phyloP scores from a whole-genome alignment of 2,113 vertebrate genomes.

The Puffinus mauretanicus region DNA sequence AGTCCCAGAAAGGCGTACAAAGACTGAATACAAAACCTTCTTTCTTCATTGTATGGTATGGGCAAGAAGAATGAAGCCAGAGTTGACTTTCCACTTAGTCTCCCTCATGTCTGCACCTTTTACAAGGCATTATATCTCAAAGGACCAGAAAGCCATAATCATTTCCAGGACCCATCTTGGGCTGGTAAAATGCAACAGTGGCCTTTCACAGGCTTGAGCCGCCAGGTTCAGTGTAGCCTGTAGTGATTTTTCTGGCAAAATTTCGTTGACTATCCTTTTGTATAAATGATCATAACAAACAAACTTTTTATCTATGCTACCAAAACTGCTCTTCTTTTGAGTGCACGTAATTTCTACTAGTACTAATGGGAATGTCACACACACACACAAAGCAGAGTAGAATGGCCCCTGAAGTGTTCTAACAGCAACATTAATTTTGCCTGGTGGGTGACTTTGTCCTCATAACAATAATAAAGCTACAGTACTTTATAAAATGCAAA shows the following conservation, averaged over 20 bases:
- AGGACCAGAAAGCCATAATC: background rate
- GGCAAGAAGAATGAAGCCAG: background rate
- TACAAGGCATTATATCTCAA: background rate
- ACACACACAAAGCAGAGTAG: background rate
- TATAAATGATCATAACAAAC: background rate
- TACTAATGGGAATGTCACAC: background rate
- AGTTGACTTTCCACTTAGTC: background rate
- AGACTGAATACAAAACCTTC: background rate
- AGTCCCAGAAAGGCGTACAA: background rate
- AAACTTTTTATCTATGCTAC: background rate
- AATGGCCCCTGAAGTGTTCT: conserved; percentile 20
- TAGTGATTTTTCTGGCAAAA: background rate
- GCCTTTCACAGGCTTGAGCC: background rate
- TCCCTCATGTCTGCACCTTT: background rate
- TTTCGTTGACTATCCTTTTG: background rate
- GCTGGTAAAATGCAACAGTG: background rate
- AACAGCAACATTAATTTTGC: conserved; percentile 14
- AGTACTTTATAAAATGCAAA: background rate
- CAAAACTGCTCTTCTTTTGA: background rate
- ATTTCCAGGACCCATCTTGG: background rate
- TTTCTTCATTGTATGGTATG: background rate
- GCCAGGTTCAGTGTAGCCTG: background rate
- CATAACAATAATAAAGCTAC: background rate
- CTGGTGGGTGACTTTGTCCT: background rate
- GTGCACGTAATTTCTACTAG: background rate